Evolutionary conservation across 2,113 vertebrate species (phyloP).

Genomic region (Coracopsis vasa): DNA sequence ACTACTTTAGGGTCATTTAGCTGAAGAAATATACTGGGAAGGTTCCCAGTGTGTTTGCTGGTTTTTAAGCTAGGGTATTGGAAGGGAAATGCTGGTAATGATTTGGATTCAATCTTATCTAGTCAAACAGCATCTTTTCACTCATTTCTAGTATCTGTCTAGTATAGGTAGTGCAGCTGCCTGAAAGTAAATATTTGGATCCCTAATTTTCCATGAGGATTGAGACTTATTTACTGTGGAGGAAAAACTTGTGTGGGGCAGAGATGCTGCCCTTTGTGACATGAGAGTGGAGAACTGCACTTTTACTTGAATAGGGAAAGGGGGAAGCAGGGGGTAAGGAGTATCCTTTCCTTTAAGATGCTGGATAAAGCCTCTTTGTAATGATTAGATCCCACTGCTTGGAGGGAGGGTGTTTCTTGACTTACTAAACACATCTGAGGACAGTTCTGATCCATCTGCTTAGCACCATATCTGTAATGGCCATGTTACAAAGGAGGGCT

Average conservation of each 20-base stretch:
- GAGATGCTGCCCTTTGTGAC: neutral
- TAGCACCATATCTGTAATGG: neutral
- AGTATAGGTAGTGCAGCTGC: neutral
- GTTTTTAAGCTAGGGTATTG: neutral
- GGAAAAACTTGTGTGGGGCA: neutral
- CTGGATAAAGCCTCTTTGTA: neutral
- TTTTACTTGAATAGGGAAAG: neutral
- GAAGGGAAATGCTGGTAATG: neutral
- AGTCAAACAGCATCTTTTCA: neutral
- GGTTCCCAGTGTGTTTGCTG: neutral
- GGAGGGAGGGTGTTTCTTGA: neutral
- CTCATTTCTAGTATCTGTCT: neutral
- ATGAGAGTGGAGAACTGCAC: neutral
- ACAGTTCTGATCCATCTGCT: neutral
- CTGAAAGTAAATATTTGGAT: neutral
- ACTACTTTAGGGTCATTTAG: neutral
- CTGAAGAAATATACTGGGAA: neutral
- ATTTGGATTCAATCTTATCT: neutral
- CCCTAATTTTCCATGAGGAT: neutral
- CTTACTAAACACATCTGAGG: neutral
- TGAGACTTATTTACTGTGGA: neutral
- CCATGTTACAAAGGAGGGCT: neutral
- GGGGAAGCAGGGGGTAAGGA: neutral
- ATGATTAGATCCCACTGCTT: neutral
- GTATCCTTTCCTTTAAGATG: neutral